Conservation (phyloP, 2,797 vertebrate species). For the Hemibagrus guttatus region DNA sequence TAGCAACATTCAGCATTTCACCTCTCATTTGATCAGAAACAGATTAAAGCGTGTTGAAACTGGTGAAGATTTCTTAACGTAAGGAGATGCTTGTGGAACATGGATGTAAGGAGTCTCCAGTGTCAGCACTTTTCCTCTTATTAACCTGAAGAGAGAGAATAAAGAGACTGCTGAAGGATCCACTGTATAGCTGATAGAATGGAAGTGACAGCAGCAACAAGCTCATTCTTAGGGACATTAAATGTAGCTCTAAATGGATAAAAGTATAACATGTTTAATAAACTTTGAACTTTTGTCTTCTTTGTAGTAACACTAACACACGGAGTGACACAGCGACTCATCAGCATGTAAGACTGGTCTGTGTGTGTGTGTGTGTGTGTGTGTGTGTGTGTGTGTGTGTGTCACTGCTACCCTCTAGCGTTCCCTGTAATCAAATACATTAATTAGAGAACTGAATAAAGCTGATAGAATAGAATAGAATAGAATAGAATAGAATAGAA, state of each 20-base stretch:
- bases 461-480: not conserved
- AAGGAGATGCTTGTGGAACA: not conserved
- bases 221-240: not conserved
- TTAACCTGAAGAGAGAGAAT: not conserved
- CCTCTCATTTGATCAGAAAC: not conserved
- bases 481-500: not conserved
- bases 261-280: not conserved
- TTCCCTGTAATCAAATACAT: not conserved
- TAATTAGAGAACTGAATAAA: not conserved
- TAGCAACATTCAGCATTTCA: not conserved
- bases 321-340: not conserved
- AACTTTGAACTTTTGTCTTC: too few relatives aligned
- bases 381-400: not conserved
- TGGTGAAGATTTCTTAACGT: not conserved
- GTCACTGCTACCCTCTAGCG: conserved; percentile 11
- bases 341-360: not conserved
- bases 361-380: not conserved
- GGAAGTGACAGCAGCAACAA: not conserved
- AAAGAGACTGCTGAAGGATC: not conserved
- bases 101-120: not conserved
- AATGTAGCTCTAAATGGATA: not conserved
- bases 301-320: not conserved
- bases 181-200: not conserved
- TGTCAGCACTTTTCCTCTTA: not conserved
- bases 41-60: not conserved